Conservation (phyloP, 2,113 vertebrate genomes). For the Podiceps cristatus region DNA sequence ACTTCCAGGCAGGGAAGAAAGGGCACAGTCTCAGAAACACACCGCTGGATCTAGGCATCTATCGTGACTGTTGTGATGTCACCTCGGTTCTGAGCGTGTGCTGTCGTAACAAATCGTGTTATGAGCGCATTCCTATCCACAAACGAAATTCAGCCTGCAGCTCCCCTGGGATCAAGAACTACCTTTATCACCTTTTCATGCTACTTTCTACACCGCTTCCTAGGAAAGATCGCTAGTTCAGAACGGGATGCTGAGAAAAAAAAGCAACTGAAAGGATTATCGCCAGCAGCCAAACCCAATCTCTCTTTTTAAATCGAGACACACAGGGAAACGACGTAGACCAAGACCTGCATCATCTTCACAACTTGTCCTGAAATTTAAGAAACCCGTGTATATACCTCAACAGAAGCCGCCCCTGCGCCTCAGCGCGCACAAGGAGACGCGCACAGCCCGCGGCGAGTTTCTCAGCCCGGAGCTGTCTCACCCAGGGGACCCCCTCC, state of each 20-base stretch:
- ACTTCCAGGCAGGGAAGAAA: not conserved
- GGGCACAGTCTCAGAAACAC: not conserved
- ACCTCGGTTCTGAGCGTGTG: not conserved
- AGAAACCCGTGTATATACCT: accelerated
- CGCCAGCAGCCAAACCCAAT: too few species aligned
- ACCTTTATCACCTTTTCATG: not conserved
- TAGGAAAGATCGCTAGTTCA: not conserved
- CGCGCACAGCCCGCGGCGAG: accelerated
- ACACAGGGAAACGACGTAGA: accelerated
- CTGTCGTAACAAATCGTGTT: not conserved
- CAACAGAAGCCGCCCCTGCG: not conserved
- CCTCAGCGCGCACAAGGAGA: accelerated
- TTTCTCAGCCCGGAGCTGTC: too few species aligned
- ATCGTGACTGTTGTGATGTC: not conserved
- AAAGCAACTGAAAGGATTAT: not conserved
- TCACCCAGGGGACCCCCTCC: not conserved
- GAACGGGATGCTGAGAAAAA: not conserved
- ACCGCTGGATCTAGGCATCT: not conserved
- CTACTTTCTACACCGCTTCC: not conserved
- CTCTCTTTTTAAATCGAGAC: not conserved
- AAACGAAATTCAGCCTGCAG: not conserved
- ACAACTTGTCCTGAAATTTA: not conserved
- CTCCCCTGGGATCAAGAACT: not conserved
- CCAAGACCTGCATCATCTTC: not conserved
- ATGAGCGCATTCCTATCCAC: not conserved